phyloP scores from a whole-genome alignment of 1,140 invertebrate species.

The Propsilocerus akamusi region DNA sequence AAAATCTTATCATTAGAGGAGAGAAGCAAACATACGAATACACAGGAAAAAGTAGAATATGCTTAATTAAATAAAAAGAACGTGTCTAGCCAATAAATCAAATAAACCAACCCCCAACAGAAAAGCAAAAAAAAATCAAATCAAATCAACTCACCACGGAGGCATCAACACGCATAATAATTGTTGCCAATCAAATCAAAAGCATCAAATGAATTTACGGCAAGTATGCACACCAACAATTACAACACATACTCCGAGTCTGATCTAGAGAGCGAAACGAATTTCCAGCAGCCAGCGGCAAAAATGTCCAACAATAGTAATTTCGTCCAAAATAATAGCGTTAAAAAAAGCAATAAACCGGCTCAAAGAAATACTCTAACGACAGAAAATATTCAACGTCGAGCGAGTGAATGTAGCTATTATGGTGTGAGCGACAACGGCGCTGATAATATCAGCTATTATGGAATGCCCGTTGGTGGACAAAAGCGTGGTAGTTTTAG shows the following conservation, averaged over 20 bases:
- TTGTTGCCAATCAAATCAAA: background rate
- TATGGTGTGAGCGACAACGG: background rate
- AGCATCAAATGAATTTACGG: no score
- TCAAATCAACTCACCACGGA: no score
- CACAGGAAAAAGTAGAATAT: no score
- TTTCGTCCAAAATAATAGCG: conserved; percentile 1
- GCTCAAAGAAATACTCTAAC: background rate
- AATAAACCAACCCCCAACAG: no score
- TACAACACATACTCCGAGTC: background rate
- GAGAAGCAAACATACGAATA: no score
- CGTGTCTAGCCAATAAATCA: no score
- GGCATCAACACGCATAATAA: no score
- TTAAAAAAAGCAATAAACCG: background rate
- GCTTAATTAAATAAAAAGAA: no score
- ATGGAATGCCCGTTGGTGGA: background rate
- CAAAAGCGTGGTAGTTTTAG: background rate
- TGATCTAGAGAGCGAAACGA: background rate
- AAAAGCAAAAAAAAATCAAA: no score
- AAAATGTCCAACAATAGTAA: background rate
- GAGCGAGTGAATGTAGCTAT: background rate
- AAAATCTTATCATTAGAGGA: no score
- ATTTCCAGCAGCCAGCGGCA: background rate
- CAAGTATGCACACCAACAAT: no score
- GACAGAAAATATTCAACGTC: background rate
- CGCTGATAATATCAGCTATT: background rate